Base-by-base conservation (phyloP, 2,113 vertebrate genomes). In the Pipra filicauda region DNA sequence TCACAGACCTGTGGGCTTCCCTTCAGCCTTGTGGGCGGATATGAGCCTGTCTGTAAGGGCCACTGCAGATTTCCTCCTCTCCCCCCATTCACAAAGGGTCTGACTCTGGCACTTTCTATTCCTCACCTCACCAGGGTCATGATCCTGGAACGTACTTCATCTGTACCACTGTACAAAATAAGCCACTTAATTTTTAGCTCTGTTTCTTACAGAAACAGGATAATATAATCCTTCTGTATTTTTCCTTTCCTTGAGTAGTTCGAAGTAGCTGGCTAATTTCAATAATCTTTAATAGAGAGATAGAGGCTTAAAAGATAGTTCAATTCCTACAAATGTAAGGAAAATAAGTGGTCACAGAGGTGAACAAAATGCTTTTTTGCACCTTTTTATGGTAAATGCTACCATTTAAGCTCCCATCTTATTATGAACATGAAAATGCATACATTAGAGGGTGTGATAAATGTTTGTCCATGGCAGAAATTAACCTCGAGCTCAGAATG, bases 1-100 rank as follows among this genome's bases (percentile, higher is more conserved):
- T 59, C 24, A 30, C 39, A n/a, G n/a, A 35, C 24, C 24, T 23
- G 27, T 11, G 17, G 0, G 4, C 1, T 3, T 39, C 24, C 71
- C 46, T 22, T 30, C 44, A 17, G 28, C 33, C 35, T 2, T 0
- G 0, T 8, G 35, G 44, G 4, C 2, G 7, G 18, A 23, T 15
- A 24, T 16, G 13, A 48, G 31, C 24, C 49, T 59, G 31, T 8
- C 31, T 67, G 1, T 8, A 49, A 0, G 4, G 6, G 8, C 31
- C 31, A 24, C 4, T 1, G 20, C 31, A 70, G 35, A 8, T 49
- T 83, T 90, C 39, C 24, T 83, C 18, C 35, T 44, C 49, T 78
- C 23, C 15, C 12, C 18, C 1, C 21, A 6, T 15, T 70, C 61
- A 44, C 31, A 54, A 8, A 1, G 1, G 21, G 15, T 65, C 55